Conservation (phyloP, 2,797 vertebrate genomes). For the Falco rusticolus region DNA sequence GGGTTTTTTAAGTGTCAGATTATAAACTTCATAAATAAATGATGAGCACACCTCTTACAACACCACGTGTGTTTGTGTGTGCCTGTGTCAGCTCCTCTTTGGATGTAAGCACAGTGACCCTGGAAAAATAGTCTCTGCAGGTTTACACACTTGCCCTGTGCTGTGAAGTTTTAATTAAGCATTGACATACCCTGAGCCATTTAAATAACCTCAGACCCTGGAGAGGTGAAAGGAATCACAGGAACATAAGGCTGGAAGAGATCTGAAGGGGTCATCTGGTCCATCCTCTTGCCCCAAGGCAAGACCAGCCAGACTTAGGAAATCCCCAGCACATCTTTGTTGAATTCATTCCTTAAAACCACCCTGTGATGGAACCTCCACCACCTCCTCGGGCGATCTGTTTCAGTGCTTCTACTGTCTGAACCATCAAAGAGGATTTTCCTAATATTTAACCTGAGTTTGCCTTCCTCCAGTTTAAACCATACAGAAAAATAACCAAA, state of each 20-base stretch:
- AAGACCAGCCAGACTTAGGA: background rate
- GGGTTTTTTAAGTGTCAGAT: slow-evolving; percentile 64
- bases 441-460: background rate
- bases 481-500: background rate
- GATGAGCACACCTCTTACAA: slow-evolving; percentile 60
- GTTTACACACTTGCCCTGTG: background rate
- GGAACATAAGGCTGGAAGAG: background rate
- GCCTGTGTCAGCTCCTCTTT: slow-evolving; percentile 45
- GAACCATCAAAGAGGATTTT: background rate
- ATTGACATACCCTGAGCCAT: background rate
- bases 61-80: background rate
- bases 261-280: background rate
- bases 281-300: background rate
- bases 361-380: background rate
- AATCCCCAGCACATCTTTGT: background rate
- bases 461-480: background rate
- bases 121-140: background rate
- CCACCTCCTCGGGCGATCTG: background rate
- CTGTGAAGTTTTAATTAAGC: background rate
- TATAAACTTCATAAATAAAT: slow-evolving; percentile 77
- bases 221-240: background rate
- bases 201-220: background rate
- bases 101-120: background rate
- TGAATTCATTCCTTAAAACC: background rate
- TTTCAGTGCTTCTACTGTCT: background rate